Base-by-base conservation (phyloP, 2,888 invertebrate species). In the Tribolium freemani region DNA sequence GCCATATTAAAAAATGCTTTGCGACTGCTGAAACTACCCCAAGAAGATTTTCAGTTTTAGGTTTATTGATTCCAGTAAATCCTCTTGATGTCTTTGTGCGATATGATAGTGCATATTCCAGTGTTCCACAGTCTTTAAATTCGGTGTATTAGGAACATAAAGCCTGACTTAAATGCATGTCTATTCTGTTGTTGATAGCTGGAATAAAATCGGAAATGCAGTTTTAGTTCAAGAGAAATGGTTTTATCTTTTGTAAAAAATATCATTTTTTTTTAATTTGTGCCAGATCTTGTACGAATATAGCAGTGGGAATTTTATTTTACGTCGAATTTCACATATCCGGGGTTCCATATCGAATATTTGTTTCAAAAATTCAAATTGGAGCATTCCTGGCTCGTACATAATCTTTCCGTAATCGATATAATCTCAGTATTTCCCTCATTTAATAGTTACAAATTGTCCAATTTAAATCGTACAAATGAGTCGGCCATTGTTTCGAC, bases 391-490 rank as follows among this genome's bases (percentile, higher is more conserved):
- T n/a, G 50, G 38, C n/a, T 1, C 38, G 38, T 3, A n/a, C 38
- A n/a, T 38, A 38, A 38, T 38, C 38, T 38, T 38, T 38, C 38
- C 38, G n/a, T 16, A 53, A 69, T 69, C 60, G 64, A 72, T 72
- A 69, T 72, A 72, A 72, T 63, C 72, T 72, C 69, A 53, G 72
- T 68, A 69, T 61, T 72, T 72, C 63, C 54, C 21, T 64, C 10
- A 56, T 54, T 67, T 72, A 72, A 72, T 69, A 51, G 69, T 72
- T 61, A 72, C 72, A 72, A 69, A 72, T 72, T 57, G 58, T 58
- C 56, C 56, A 54, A 57, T 63, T 53, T 64, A 72, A 72, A 69
- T 60, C 69, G 6, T 69, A 61, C 56, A 72, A 72, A 72, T 72
- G 68, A 71, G 38, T 9, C 16, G 13, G 21, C 26, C 31, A 30